A percentile compares a stretch with the other conserved stretches of the same genome.
Evolutionary conservation across 2,888 invertebrate species (phyloP).

Genomic region (Elmis aenea): DNA sequence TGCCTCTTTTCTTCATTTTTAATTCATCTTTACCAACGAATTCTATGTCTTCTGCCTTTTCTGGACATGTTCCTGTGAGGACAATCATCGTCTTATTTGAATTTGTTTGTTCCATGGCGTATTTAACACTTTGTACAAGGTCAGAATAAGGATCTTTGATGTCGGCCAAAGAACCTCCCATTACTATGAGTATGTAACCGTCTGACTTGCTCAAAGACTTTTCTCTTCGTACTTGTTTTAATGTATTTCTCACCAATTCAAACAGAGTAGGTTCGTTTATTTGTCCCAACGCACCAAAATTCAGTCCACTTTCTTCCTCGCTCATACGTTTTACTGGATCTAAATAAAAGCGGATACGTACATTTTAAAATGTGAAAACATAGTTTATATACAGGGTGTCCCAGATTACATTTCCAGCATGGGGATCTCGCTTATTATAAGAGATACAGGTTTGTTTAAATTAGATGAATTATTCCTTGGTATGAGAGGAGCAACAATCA

Average conservation of each 20-base stretch:
- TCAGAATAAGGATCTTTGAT: conserved; percentile 7
- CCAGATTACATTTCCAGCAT: too few relatives aligned
- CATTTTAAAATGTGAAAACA: too few relatives aligned
- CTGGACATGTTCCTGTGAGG: conserved; percentile 10
- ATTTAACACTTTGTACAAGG: conserved; percentile 9
- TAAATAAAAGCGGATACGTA: too few relatives aligned
- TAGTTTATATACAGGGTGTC: too few relatives aligned
- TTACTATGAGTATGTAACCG: conserved; percentile 9
- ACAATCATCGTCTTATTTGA: conserved; percentile 5
- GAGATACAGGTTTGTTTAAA: too few relatives aligned
- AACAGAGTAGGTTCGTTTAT: conserved; percentile 5
- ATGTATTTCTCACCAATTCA: conserved; percentile 4
- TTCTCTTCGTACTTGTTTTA: conserved; percentile 2
- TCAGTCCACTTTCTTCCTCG: conserved; percentile 9
- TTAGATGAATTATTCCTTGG: too few relatives aligned
- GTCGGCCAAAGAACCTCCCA: conserved; percentile 6
- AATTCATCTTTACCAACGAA: too few relatives aligned
- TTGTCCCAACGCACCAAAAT: conserved; percentile 5
- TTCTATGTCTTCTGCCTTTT: too few relatives aligned
- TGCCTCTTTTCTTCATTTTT: too few relatives aligned
- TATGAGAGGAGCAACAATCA: too few relatives aligned
- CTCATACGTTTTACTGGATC: conserved; percentile 8
- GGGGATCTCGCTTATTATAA: too few relatives aligned
- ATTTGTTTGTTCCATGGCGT: conserved; percentile 7
- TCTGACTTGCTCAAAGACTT: not conserved